Evolutionary conservation across 2,797 vertebrate genomes (phyloP).

Genomic region (Taeniopygia guttata): DNA sequence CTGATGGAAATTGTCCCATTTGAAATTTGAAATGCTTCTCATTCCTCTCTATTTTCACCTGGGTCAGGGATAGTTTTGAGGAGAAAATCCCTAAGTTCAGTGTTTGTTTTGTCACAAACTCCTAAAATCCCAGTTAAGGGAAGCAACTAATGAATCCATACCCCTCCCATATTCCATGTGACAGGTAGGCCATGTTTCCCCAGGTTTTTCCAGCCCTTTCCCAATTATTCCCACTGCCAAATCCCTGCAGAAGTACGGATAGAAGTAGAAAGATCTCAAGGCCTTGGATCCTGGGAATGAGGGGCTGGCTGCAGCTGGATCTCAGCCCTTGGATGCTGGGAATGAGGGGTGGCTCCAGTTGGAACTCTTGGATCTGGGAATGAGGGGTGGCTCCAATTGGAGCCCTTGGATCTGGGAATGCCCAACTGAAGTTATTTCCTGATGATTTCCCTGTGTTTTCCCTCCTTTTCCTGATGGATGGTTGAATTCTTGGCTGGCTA

Average conservation of each 20-base stretch:
- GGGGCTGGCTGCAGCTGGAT: neutral
- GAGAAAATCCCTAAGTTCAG: neutral
- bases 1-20: neutral
- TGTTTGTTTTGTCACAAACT: neutral
- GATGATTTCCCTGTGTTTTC: neutral
- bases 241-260: neutral
- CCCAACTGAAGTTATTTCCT: neutral
- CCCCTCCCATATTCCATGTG: rapidly evolving
- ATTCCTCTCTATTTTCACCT: neutral
- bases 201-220: neutral
- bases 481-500: neutral
- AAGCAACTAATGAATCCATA: neutral
- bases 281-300: neutral
- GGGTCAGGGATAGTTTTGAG: neutral
- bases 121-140: neutral
- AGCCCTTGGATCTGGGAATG: neutral
- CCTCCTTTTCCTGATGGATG: rapidly evolving
- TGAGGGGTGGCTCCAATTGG: neutral
- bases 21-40: neutral
- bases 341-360: neutral
- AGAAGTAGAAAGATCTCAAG: neutral
- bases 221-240: neutral
- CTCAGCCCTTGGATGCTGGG: rapidly evolving
- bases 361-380: no score
- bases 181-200: rapidly evolving